A percentile compares a stretch with the other conserved stretches of the same genome.
These are phyloP conservation scores for Lasioglossum pauxillum DNA, from an alignment of 2,888 invertebrate species.

Conservation along the genomic window DNA sequence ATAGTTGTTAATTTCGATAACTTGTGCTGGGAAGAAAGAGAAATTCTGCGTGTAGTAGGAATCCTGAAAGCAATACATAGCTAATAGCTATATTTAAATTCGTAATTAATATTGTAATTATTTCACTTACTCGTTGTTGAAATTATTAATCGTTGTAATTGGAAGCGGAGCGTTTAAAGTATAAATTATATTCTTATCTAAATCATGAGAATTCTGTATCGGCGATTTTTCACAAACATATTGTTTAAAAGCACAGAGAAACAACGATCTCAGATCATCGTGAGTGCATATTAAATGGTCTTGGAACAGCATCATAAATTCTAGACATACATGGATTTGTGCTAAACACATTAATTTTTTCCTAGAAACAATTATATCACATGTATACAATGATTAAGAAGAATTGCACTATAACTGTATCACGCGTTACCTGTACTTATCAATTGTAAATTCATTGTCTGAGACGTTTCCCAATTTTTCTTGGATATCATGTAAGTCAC, in stretches of 20 bases:
- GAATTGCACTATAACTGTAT: background rate
- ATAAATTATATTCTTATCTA: slow-evolving; percentile 65
- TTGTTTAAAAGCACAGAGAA: slow-evolving; percentile 70
- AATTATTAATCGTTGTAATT: slow-evolving; percentile 58
- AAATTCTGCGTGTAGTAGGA: slow-evolving; percentile 62
- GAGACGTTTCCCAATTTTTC: slow-evolving; percentile 65
- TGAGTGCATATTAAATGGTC: slow-evolving; percentile 73
- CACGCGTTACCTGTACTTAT: slow-evolving; percentile 59
- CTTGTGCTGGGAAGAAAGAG: slow-evolving; percentile 66
- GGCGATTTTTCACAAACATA: slow-evolving; percentile 74
- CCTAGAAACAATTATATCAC: slow-evolving; percentile 57
- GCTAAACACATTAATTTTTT: slow-evolving; percentile 72
- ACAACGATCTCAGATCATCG: slow-evolving; percentile 70
- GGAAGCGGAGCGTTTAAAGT: slow-evolving; percentile 68
- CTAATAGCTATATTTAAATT: background rate
- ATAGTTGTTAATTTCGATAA: slow-evolving; percentile 65
- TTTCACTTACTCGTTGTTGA: slow-evolving; percentile 68
- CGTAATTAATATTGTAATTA: background rate
- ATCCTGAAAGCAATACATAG: slow-evolving; percentile 41
- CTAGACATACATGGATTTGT: slow-evolving; percentile 78
- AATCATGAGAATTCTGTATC: slow-evolving; percentile 45
- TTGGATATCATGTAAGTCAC: slow-evolving; percentile 68
- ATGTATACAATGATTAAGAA: background rate
- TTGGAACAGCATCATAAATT: slow-evolving; percentile 77
- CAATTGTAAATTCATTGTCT: slow-evolving; percentile 68